Evolutionary conservation across 2,888 invertebrate genomes (phyloP), one percentile per base, ranked within the genome.

Genomic region (Eueremaeus valkanovi): DNA sequence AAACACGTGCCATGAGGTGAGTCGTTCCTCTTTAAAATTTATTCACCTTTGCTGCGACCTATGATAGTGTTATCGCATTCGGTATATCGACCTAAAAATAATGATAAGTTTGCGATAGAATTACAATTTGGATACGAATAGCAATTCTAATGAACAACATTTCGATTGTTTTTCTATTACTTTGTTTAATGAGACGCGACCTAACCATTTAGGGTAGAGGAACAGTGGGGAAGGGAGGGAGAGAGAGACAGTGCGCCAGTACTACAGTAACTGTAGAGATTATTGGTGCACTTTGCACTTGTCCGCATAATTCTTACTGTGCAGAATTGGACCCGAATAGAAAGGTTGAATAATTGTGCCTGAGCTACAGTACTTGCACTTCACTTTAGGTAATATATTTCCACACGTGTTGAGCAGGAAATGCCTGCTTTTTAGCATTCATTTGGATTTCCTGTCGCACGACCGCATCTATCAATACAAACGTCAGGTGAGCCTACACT

Each of bases 371-470:
- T n/a, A n/a, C n/a, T n/a, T n/a, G n/a, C n/a, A n/a, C n/a, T n/a
- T n/a, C n/a, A n/a, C n/a, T 61, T 61, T 27, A 36, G 66, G n/a
- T 66, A 66, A 66, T 66, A 36, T 66, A 66, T 66, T 6, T n/a
- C 11, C 3, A 58, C 66, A 66, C 66, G 66, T 66, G 66, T 66
- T 66, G 66, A 66, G 36, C 66, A 66, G 66, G 66, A 66, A 66
- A 66, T 66, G 66, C 66, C 36, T 36, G 36, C 36, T 66, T 66
- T 66, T 66, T 66, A 36, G 36, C 66, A 66, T 36, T 66, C 16
- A 66, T 66, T 66, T 66, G 66, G 36, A 66, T 66, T 36, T 66
- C 66, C 66, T 66, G 66, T 66, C 66, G 36, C 66, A 66, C 66
- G 66, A 66, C 66, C 36, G 66, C 36, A 66, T 66, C 66, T 66